These are phyloP conservation scores for Botia almorhae DNA, from an alignment of 2,797 vertebrate genomes.

Conservation along the genomic window DNA sequence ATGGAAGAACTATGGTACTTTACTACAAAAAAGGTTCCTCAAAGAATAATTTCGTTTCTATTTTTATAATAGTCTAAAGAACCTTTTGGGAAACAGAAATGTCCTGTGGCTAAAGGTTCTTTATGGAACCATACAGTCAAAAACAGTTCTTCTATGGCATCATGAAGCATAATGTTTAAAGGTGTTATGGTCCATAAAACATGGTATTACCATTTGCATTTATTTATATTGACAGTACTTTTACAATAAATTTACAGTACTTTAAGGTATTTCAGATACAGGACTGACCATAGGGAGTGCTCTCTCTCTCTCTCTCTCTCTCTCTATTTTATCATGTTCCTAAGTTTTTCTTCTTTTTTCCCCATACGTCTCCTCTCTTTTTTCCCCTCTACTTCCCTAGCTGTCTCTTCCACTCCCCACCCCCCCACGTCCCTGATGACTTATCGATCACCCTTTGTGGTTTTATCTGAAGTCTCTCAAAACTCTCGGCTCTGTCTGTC, in stretches of 20 bases:
- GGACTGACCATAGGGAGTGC: neutral
- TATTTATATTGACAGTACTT: too few species aligned
- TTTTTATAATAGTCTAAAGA: too few species aligned
- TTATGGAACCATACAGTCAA: too few species aligned
- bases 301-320: neutral
- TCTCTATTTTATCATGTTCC: neutral
- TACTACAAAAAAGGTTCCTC: too few species aligned
- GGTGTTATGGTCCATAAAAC: too few species aligned
- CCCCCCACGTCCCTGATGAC: slow-evolving; percentile 59
- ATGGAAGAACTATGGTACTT: too few species aligned
- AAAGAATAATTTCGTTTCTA: too few species aligned
- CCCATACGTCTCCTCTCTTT: slow-evolving; percentile 24
- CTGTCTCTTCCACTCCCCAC: slow-evolving; percentile 47
- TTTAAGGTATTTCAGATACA: neutral
- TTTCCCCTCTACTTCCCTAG: slow-evolving; percentile 48
- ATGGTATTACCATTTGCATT: too few species aligned
- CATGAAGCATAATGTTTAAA: too few species aligned
- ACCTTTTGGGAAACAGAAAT: too few species aligned
- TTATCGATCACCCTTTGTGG: slow-evolving; percentile 63
- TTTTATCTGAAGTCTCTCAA: slow-evolving; percentile 62
- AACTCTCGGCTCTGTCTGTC: slow-evolving; percentile 56
- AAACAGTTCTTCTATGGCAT: too few species aligned
- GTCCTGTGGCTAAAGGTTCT: too few species aligned
- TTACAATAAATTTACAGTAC: neutral
- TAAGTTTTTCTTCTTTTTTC: neutral